phyloP scores from a whole-genome alignment of 2,113 vertebrate genomes.

The Tapirus terrestris region DNA sequence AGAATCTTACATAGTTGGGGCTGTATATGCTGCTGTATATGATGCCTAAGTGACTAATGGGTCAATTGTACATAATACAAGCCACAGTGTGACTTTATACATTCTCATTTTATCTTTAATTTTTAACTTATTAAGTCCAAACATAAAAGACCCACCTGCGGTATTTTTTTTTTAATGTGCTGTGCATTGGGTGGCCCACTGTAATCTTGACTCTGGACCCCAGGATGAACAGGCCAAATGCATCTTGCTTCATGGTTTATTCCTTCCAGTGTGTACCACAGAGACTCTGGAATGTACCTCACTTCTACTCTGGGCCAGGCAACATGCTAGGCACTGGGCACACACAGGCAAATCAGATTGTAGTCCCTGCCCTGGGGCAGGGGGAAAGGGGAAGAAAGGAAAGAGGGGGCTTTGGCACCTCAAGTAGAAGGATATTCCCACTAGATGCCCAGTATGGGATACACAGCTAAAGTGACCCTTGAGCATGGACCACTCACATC shows the following conservation, averaged over 20 bases:
- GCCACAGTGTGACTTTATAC: background rate
- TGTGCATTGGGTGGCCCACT: background rate
- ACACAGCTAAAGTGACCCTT: background rate
- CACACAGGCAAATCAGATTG: background rate
- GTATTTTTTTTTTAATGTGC: background rate
- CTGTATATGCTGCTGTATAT: background rate
- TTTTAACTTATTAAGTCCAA: background rate
- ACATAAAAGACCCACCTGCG: background rate
- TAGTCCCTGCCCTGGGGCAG: background rate
- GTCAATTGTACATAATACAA: background rate
- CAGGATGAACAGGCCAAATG: background rate
- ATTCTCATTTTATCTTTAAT: background rate
- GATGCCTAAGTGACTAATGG: background rate
- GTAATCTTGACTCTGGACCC: background rate
- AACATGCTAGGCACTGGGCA: background rate
- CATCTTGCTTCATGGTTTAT: background rate
- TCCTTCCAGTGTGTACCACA: background rate
- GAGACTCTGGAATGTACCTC: background rate
- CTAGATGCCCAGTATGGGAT: background rate
- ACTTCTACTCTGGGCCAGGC: background rate
- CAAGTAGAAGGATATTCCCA: background rate
- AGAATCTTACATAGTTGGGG: background rate
- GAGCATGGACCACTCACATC: background rate
- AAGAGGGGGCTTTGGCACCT: background rate
- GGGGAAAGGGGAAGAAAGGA: background rate